A percentile compares a stretch with the other conserved stretches of the same genome.
phyloP scores from a whole-genome alignment of 2,888 invertebrate species.

The Melanophora roralis region DNA sequence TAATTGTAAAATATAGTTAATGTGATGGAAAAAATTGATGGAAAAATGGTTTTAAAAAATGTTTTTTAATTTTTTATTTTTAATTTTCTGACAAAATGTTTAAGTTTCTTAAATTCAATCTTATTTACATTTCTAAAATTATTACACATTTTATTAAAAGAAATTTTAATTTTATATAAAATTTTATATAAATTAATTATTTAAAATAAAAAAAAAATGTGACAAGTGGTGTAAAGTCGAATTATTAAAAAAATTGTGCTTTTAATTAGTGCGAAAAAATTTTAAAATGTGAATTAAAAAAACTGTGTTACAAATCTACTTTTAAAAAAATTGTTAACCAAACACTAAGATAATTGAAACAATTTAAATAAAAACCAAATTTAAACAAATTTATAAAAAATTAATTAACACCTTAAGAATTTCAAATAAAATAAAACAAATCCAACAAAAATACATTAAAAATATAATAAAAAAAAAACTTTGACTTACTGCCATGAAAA shows the following conservation, averaged over 20 bases:
- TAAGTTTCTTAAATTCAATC: no score
- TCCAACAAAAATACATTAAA: conserved; percentile 25
- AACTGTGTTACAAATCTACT: not conserved
- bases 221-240: not conserved
- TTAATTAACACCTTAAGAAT: conserved; percentile 20
- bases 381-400: not conserved
- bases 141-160: no score
- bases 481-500: conserved; percentile 91
- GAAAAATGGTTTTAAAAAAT: no score
- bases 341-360: not conserved
- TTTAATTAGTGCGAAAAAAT: not conserved
- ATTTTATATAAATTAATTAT: no score
- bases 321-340: not conserved
- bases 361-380: conserved; percentile 19
- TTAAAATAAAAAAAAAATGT: no score
- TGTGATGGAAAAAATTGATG: no score
- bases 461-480: conserved; percentile 35
- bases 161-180: not conserved
- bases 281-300: not conserved
- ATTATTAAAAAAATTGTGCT: not conserved
- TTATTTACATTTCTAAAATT: no score
- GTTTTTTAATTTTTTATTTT: no score
- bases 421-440: conserved; percentile 7
- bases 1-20: no score
- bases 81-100: no score